Evolutionary conservation across 2,888 invertebrate species (phyloP).

Genomic region (Nipponacmea schrenckii): DNA sequence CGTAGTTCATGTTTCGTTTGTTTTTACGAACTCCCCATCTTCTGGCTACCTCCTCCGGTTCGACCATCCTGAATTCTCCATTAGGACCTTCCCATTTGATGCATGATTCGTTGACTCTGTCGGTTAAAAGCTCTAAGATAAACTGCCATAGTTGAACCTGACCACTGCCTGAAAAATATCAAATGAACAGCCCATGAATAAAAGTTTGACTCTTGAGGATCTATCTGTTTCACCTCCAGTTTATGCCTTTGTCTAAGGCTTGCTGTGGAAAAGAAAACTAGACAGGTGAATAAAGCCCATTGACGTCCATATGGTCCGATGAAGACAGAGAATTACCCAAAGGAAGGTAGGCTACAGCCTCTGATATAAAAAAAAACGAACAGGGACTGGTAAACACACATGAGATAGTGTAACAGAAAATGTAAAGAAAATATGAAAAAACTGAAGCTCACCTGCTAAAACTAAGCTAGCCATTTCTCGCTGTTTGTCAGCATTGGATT

Average conservation of each 20-base stretch:
- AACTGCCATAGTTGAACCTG: constrained; percentile 99
- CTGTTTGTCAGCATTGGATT: background rate
- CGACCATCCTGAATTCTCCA: constrained; percentile 61
- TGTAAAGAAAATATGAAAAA: background rate
- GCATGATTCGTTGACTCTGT: constrained; percentile 71
- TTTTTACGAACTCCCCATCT: constrained; percentile 61
- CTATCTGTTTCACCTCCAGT: too few species aligned
- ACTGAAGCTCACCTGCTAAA: background rate
- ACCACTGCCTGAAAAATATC: constrained; percentile 71
- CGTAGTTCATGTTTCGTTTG: constrained; percentile 61
- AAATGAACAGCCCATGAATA: background rate
- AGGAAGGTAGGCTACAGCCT: too few species aligned
- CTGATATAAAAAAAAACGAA: too few species aligned
- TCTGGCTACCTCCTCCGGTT: constrained; percentile 61
- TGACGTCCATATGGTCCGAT: too few species aligned
- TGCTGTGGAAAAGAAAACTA: too few species aligned
- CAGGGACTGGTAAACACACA: too few species aligned
- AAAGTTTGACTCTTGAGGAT: background rate
- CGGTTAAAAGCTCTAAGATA: constrained; percentile 91
- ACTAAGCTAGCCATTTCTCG: background rate
- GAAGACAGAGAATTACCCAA: too few species aligned
- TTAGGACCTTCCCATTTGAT: constrained; percentile 59
- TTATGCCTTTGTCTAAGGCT: too few species aligned
- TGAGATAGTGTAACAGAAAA: too few species aligned
- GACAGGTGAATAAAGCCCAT: too few species aligned